Evolutionary conservation across 1,140 invertebrate species (phyloP).

Genomic region (Drosophila azteca): DNA sequence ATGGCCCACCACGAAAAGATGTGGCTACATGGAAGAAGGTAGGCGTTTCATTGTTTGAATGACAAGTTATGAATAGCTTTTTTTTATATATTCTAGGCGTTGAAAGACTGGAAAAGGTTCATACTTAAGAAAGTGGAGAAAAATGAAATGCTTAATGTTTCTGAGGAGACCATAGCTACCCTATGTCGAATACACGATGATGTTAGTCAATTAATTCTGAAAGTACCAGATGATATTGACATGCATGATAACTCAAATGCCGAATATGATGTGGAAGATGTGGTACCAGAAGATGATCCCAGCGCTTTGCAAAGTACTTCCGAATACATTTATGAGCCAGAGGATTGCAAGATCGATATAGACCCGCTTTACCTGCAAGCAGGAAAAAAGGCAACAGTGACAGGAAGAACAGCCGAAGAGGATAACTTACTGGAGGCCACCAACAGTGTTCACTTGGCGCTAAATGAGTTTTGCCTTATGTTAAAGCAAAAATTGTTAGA

Average conservation of each 20-base stretch:
- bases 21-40: constrained; percentile 68
- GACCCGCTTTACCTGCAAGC: constrained; percentile 63
- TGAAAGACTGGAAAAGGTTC: constrained; percentile 74
- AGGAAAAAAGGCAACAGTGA: constrained; percentile 24
- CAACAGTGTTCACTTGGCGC: constrained; percentile 31
- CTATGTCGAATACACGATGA: constrained; percentile 68
- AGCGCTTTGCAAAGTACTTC: constrained; percentile 47
- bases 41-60: no score
- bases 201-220: constrained; percentile 60
- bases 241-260: constrained; percentile 56
- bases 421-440: constrained; percentile 48
- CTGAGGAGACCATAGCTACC: constrained; percentile 67
- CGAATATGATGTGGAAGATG: constrained; percentile 66
- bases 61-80: background rate
- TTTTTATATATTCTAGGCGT: constrained; percentile 27
- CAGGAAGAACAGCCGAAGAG: constrained; percentile 17
- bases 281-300: constrained; percentile 62
- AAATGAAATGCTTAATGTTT: constrained; percentile 65
- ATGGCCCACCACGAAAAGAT: constrained; percentile 64
- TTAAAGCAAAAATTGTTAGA: constrained; percentile 66
- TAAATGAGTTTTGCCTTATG: constrained; percentile 59
- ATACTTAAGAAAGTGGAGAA: constrained; percentile 71
- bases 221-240: constrained; percentile 68
- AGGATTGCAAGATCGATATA: constrained; percentile 56
- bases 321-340: constrained; percentile 59